Evolutionary conservation across 2,797 vertebrate genomes (phyloP).

Genomic region (Pampus argenteus): DNA sequence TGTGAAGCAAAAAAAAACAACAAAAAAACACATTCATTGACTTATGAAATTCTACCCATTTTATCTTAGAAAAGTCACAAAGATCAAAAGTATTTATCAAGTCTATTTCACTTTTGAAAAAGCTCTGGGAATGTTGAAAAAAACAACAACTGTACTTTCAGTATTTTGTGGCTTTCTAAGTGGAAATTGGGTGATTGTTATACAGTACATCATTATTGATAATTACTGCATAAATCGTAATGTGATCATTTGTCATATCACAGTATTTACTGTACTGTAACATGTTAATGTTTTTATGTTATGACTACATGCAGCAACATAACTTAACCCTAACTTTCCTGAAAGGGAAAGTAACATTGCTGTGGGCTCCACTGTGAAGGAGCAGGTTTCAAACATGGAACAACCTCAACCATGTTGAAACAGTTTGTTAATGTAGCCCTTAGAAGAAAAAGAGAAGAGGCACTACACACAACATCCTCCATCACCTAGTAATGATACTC

Average conservation of each 20-base stretch:
- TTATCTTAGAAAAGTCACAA: accelerated
- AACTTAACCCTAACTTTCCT: not conserved
- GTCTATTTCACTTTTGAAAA: not conserved
- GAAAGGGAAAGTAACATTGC: not conserved
- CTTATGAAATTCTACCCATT: not conserved
- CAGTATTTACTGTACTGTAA: not conserved
- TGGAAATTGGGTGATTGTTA: too few species aligned
- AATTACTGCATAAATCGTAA: too few species aligned
- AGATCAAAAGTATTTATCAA: too few species aligned
- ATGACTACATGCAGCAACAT: not conserved
- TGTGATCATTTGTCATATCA: not conserved
- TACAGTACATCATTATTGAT: too few species aligned
- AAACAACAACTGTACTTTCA: not conserved
- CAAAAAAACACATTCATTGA: conserved; percentile 20
- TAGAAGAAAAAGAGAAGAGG: too few species aligned
- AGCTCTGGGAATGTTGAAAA: not conserved
- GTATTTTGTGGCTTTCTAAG: not conserved
- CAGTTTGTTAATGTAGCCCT: too few species aligned
- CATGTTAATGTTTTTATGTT: not conserved
- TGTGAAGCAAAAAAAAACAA: conserved; percentile 64
- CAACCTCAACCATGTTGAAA: not conserved
- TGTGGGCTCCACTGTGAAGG: too few species aligned
- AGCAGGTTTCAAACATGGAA: not conserved
- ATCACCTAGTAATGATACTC: not conserved
- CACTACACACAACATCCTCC: not conserved